Evolutionary conservation across 2,797 vertebrate species (phyloP), one percentile per base, ranked within the genome.

Genomic region (Anomalospiza imberbis): DNA sequence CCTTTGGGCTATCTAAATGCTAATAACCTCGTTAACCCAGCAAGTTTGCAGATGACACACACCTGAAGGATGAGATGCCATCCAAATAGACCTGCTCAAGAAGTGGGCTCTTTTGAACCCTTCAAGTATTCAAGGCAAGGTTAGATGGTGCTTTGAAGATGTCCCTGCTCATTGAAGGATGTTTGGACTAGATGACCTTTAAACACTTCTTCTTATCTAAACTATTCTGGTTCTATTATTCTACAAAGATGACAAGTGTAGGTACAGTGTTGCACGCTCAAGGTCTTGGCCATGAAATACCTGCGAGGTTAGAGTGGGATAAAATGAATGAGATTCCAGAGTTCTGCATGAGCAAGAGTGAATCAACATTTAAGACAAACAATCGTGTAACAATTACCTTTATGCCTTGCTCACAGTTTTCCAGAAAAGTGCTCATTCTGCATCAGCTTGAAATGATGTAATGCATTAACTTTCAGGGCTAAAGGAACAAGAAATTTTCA

Each of bases 191-290:
- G 13, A 44, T 29, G 11, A 38, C 8, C 13, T 63, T 62, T n/a
- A 63, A 50, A 62, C 9, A 11, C 18, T 24, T 5, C 20, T 38
- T 70, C 9, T 32, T 18, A 48, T 44, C 36, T 12, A 50, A 57
- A 70, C 25, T 76, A 29, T 29, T 29, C 13, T 13, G 17, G 32
- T 40, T 74, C 8, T 36, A 14, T 48, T 34, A 19, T 10, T 47
- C 25, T 42, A 13, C 3, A 4, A 61, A 44, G 11, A 55, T 54
- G 44, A 10, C 6, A 73, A 42, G 3, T 47, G 19, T 60, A 47
- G 24, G 5, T 44, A 38, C 0, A 1, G 4, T 47, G 31, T 71
- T 6, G 4, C 19, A 40, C 13, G 21, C 19, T 58, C 9, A 45
- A 38, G 9, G 13, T 47, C 45, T 77, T 75, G 25, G 21, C 25